Conservation (phyloP, 2,113 vertebrate species). For the Nesoenas mayeri region DNA sequence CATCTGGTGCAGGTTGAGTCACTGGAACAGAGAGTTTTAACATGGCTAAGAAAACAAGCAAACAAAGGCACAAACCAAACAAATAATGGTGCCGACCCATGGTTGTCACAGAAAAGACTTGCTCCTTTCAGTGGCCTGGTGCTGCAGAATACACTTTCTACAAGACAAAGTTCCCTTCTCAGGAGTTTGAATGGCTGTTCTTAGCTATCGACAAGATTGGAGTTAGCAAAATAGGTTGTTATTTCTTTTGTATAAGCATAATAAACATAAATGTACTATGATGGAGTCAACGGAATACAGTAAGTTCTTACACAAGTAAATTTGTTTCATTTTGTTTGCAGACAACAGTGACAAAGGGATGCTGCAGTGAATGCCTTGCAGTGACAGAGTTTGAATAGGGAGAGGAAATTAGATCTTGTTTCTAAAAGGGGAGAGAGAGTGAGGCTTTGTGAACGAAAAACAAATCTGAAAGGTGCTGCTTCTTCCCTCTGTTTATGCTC, state of each 20-base stretch:
- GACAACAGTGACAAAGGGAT: background rate
- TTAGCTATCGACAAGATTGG: background rate
- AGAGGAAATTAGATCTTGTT: slow-evolving; percentile 9
- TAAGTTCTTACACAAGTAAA: background rate
- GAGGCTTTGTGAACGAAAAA: background rate
- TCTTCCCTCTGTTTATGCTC: background rate
- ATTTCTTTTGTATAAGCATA: background rate
- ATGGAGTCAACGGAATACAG: background rate
- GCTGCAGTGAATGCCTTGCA: background rate
- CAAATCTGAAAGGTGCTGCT: background rate
- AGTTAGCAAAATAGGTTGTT: background rate
- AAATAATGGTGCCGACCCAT: background rate
- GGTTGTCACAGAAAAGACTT: background rate
- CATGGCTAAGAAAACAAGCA: background rate
- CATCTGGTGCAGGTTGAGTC: background rate
- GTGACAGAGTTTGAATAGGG: background rate
- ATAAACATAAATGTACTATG: background rate
- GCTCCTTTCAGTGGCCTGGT: background rate
- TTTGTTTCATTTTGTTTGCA: slow-evolving; percentile 7
- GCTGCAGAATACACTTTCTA: background rate
- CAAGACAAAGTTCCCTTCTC: slow-evolving; percentile 10
- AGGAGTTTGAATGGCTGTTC: slow-evolving; percentile 4
- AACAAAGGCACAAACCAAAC: background rate
- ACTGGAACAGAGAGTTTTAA: background rate
- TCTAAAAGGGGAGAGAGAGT: background rate